Evolutionary conservation across 2,113 vertebrate genomes (phyloP), one percentile per base, ranked within the genome.

Genomic region (Albula glossodonta): DNA sequence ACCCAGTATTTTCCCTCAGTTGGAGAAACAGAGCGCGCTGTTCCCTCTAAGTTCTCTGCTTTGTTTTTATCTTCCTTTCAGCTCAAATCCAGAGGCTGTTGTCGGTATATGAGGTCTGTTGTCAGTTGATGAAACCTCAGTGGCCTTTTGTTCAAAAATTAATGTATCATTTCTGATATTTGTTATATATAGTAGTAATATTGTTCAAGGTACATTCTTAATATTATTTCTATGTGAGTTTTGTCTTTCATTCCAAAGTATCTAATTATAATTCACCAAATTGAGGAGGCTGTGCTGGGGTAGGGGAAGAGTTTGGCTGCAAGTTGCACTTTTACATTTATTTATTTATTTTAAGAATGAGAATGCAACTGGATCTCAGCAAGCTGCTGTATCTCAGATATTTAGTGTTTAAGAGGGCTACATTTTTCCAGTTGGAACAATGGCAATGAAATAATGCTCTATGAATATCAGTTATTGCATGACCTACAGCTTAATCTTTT

Each of bases 71-170:
- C 48, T 31, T 50, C 19, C 49, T 12, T 49, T 25, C 15, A 41
- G 31, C n/a, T 78, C 56, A 10, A 49, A 63, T 51, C 19, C 48
- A 49, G 48, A 85, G 81, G 56, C 78, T 78, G 57, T 66, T 22
- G n/a, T 31, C 25, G 60, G 25, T 82, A 77, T 86, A 51, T 52
- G 9, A 77, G 70, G 66, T 66, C n/a, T 49, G 80, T 31, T 86
- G 51, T 31, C 19, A 15, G 15, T 63, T 63, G 51, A 13, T 83
- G 51, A 49, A 56, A 78, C 85, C 85, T 83, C 51, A 86, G 80
- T 83, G 85, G 70, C 70, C 85, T 86, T 86, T 86, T 74, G 79
- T 52, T 84, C 83, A 77, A 78, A 41, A 41, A 5, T 8, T 51
- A 3, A 13, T 17, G 50, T 78, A 2, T 78, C 78, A 78, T 78